Evolutionary conservation across 2,113 vertebrate genomes (phyloP), one percentile per base, ranked within the genome.

Genomic region (Leucopternis melanops): DNA sequence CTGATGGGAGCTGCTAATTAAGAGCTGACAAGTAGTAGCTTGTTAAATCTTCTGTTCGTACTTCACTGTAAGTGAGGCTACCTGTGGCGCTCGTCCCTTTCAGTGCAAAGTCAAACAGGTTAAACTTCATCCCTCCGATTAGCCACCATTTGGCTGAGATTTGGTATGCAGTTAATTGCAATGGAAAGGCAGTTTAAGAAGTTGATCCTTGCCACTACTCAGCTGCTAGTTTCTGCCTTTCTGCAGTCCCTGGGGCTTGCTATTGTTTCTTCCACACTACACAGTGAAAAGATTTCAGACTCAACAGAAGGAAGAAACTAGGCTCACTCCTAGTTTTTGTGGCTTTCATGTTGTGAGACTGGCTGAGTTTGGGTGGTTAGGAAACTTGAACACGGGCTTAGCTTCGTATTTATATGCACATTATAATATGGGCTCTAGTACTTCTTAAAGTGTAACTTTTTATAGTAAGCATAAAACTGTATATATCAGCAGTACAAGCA

Each of bases 1-100:
- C 93, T 88, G 92, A 90, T 88, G 85, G 92, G 87, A 95, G 78
- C 73, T 97, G 92, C 87, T 96, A 97, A 97, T 97, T 96, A 95
- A 91, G 87, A 96, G 79, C 81, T 96, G 95, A 95, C 95, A 95
- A 95, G 92, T 16, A 91, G 70, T 72, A 80, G 74, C 92, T 93
- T 70, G 92, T 94, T 95, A 90, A 90, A 82, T 72, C 92, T 91
- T n/a, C 42, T 77, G 58, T 67, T 88, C 1, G 0, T 82, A 70
- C 71, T 74, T 88, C 57, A 29, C 40, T 11, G 6, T 55, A 54
- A 69, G 55, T 9, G 67, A 91, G 74, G 92, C 54, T 95, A 93
- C 96, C 93, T 93, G 74, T 80, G 70, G 87, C 0, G 22, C 74
- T 88, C 0, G 0, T 77, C 81, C 84, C 81, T 85, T 91, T 72